Conservation (phyloP, 2,888 invertebrate species). For the Digitonthophagus gazella region DNA sequence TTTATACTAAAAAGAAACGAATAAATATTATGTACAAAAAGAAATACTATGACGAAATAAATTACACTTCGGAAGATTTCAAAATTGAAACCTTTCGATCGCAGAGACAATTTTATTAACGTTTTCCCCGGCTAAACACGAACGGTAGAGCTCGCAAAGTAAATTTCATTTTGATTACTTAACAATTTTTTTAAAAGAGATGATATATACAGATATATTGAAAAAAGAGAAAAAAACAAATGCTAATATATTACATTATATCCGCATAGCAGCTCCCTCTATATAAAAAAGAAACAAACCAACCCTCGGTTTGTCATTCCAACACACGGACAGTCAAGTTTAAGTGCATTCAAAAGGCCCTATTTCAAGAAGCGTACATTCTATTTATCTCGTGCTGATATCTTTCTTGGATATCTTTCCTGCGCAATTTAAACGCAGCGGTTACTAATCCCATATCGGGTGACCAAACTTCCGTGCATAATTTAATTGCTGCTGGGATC, state of each 20-base stretch:
- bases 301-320: constrained; percentile 11
- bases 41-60: constrained; percentile 23
- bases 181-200: constrained; percentile 20
- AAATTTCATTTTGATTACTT: neutral
- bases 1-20: constrained; percentile 26
- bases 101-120: neutral
- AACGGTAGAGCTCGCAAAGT: neutral
- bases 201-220: constrained; percentile 22
- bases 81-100: neutral
- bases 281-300: constrained; percentile 11
- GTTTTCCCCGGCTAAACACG: neutral
- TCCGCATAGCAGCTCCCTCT: constrained; percentile 4
- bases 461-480: constrained; percentile 93
- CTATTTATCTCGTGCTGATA: constrained; percentile 90
- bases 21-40: constrained; percentile 28
- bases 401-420: constrained; percentile 92
- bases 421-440: constrained; percentile 95
- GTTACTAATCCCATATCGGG: constrained; percentile 97
- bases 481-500: constrained; percentile 83
- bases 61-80: constrained; percentile 13
- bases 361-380: constrained; percentile 88
- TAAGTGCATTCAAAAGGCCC: constrained; percentile 19
- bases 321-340: constrained; percentile 11
- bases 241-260: constrained; percentile 23
- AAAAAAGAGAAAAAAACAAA: constrained; percentile 18